Percentiles rank a stretch among this genome's conserved stretches.
phyloP scores from a whole-genome alignment of 1,140 invertebrate genomes.

The Heliconius himera region DNA sequence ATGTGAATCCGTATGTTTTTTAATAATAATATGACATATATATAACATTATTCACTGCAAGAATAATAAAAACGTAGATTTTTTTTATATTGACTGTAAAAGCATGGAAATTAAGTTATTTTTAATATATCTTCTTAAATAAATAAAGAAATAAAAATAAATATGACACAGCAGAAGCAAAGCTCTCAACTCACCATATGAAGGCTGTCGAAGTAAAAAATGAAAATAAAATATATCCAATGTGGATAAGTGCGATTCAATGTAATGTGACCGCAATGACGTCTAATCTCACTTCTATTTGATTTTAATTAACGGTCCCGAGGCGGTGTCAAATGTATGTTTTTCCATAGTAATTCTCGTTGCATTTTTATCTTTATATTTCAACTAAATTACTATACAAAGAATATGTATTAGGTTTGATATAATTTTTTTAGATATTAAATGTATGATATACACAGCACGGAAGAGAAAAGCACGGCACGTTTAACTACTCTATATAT shows the following conservation, averaged over 20 bases:
- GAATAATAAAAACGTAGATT: no score
- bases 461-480: no score
- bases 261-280: conserved; percentile 58
- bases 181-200: not conserved
- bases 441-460: no score
- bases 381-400: not conserved
- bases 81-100: no score
- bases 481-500: no score
- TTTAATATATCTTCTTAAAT: no score
- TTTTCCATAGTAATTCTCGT: not conserved
- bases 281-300: conserved; percentile 69
- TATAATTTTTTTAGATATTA: no score
- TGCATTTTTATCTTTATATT: not conserved
- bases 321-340: conserved; percentile 4
- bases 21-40: no score
- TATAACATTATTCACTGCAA: no score
- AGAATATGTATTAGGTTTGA: not conserved
- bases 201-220: not conserved
- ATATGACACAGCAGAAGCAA: not conserved
- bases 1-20: no score
- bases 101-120: no score
- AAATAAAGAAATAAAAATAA: not conserved
- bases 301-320: conserved; percentile 71
- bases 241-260: conserved; percentile 15
- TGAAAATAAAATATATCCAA: conserved; percentile 20